phyloP scores from a whole-genome alignment of 2,797 vertebrate genomes.

The Geotria australis region DNA sequence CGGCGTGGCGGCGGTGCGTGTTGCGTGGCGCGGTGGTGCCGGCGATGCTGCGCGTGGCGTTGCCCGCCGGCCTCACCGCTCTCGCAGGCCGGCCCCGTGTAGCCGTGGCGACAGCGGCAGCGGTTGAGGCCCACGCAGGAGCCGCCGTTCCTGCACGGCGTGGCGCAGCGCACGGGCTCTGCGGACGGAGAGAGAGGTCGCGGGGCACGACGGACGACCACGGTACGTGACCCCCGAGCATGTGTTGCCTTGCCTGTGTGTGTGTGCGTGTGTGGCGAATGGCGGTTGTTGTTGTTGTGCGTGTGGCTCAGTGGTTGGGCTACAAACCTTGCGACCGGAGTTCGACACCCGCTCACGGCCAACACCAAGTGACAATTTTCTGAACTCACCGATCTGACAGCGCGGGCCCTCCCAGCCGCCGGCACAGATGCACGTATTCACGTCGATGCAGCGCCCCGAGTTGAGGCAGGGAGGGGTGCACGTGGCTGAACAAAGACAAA shows the following conservation, averaged over 20 bases:
- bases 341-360: no score
- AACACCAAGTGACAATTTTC: no score
- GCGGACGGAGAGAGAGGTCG: background rate
- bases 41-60: no score
- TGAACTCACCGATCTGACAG: constrained; percentile 26
- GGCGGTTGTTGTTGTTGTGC: no score
- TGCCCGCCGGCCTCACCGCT: constrained; percentile 10
- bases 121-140: constrained; percentile 23
- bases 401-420: constrained; percentile 25
- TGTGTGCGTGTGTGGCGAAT: background rate
- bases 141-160: constrained; percentile 17
- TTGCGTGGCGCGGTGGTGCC: no score
- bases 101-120: constrained; percentile 19
- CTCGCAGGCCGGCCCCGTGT: constrained; percentile 18
- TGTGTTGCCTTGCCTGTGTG: no score
- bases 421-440: constrained; percentile 27
- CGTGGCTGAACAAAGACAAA: constrained; percentile 10
- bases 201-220: no score
- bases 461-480: constrained; percentile 28
- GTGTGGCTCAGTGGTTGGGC: no score
- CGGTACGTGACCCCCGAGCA: background rate
- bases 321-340: no score
- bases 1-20: background rate
- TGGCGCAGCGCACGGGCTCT: constrained; percentile 26
- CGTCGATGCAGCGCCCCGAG: constrained; percentile 24